Conservation (phyloP, 2,797 vertebrate genomes). For the Dermochelys coriacea region DNA sequence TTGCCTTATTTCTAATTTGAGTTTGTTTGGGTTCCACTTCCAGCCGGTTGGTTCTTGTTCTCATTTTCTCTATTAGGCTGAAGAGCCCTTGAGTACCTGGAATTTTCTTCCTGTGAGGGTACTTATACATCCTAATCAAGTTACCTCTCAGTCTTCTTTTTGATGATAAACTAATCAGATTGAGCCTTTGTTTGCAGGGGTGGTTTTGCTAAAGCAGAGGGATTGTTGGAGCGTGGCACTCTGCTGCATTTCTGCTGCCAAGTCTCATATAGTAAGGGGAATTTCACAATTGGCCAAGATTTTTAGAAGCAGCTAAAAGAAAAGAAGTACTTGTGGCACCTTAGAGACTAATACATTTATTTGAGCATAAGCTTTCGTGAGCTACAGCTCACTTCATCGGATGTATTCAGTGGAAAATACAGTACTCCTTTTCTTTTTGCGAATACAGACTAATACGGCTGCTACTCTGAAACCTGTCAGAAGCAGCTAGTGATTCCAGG, state of each 20-base stretch:
- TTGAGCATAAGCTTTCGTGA: no score
- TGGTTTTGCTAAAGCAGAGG: background rate
- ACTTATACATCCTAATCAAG: background rate
- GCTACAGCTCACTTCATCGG: no score
- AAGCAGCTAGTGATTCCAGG: background rate
- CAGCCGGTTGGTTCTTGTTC: background rate
- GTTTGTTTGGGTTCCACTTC: no score
- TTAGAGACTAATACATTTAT: no score
- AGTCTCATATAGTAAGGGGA: background rate
- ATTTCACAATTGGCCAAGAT: no score
- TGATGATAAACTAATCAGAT: background rate
- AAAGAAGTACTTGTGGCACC: no score
- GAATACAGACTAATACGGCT: no score
- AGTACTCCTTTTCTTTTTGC: no score
- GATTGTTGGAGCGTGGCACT: background rate
- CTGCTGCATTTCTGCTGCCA: background rate
- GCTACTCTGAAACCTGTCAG: no score
- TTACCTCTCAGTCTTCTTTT: background rate
- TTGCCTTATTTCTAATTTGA: background rate
- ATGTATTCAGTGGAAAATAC: no score
- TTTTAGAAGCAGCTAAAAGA: background rate
- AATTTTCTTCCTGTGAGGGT: background rate
- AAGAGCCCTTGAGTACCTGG: background rate
- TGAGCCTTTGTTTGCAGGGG: background rate
- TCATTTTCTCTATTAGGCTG: background rate